Base-by-base conservation (phyloP, 2,797 vertebrate genomes). In the Myotis pilosus region DNA sequence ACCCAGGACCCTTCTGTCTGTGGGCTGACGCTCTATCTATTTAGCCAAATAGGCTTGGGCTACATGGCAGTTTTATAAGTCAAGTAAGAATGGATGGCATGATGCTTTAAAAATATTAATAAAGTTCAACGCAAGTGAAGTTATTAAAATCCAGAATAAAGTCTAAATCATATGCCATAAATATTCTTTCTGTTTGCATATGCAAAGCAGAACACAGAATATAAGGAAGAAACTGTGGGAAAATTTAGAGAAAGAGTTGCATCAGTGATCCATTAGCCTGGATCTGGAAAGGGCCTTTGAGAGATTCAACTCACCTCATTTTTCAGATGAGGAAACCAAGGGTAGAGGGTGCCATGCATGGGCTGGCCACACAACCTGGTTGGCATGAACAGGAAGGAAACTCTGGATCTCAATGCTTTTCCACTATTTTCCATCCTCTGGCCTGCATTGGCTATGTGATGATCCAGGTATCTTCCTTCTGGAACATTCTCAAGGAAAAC, bases 31-130 rank as follows among this genome's bases (percentile, higher is more conserved):
- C 12, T 62, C 60, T 62, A 62, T 30, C 28, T 25, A 30, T 62
- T 28, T 5, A 62, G 12, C 60, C 12, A 62, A 62, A 62, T 28
- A 1, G 0, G 5, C 60, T 62, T 15, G 12, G 5, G 12, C 60
- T 72, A 30, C 76, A 47, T 64, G 86, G 88, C 57, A 92, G 25
- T 93, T 95, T 80, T 66, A 47, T 83, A 62, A 82, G 90, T 89
- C 64, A 72, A 84, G 88, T 55, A 71, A 96, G 47, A 76, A 81
- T 53, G 53, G 47, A 79, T 25, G 23, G 51, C 33, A 75, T 23
- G 55, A 89, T 68, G 79, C 69, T 96, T 94, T 95, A 49, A 90
- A 96, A 95, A 93, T 94, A 95, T 82, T 85, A 93, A 91, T 89
- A 87, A 90, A 93, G 86, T 95, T 95, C 82, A 82, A 62, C 88